phyloP scores from a whole-genome alignment of 2,888 invertebrate genomes.

The Fissipunctia ypsillon region DNA sequence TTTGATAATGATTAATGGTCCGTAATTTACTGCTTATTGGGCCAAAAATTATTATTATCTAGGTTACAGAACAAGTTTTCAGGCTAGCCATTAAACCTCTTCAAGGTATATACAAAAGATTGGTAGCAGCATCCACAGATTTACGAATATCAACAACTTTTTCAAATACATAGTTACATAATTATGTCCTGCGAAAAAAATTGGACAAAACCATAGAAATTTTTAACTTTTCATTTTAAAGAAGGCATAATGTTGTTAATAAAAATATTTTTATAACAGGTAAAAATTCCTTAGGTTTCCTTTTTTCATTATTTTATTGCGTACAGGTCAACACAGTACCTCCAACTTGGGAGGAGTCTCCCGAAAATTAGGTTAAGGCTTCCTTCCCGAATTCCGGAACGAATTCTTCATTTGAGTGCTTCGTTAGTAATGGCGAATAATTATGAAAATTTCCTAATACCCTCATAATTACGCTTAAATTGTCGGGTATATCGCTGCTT shows the following conservation, averaged over 20 bases:
- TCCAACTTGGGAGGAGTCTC: conserved; percentile 1
- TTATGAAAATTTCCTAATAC: conserved; percentile 68
- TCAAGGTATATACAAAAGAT: background rate
- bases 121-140: background rate
- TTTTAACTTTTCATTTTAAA: background rate
- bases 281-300: background rate
- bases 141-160: background rate
- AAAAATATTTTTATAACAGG: background rate
- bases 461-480: conserved; percentile 62
- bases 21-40: conserved; percentile 19
- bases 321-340: conserved; percentile 44
- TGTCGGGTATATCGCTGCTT: conserved; percentile 40
- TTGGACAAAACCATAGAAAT: background rate
- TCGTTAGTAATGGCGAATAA: conserved; percentile 65
- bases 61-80: background rate
- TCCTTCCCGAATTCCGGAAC: conserved; percentile 61
- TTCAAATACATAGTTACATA: background rate
- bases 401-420: conserved; percentile 69
- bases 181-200: background rate
- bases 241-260: background rate
- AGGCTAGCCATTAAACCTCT: background rate
- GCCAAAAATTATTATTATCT: conserved; percentile 18
- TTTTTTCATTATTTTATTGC: conserved; percentile 32
- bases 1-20: conserved; percentile 52
- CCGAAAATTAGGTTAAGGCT: conserved; percentile 66